Evolutionary conservation across 2,797 vertebrate species (phyloP).

Genomic region (Chelidonichthys spinosus): DNA sequence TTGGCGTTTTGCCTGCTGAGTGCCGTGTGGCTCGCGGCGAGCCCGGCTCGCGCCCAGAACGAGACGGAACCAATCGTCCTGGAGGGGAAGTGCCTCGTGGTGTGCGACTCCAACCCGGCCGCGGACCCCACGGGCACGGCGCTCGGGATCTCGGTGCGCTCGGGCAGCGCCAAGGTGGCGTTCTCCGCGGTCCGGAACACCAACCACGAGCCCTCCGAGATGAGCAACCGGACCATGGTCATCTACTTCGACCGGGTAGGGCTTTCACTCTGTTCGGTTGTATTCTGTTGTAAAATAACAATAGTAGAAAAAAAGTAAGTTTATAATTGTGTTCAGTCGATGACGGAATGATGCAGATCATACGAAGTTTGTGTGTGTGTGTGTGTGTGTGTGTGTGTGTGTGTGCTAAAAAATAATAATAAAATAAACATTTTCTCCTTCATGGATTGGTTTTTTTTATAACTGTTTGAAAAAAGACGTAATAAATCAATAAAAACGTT

Average conservation of each 20-base stretch:
- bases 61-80: constrained; percentile 97
- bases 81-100: constrained; percentile 97
- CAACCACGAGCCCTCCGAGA: constrained; percentile 98
- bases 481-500: neutral
- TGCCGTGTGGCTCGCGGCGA: constrained; percentile 87
- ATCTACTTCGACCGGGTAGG: constrained; percentile 98
- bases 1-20: constrained; percentile 87
- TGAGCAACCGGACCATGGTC: constrained; percentile 98
- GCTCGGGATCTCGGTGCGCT: constrained; percentile 97
- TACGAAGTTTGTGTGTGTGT: constrained; percentile 16
- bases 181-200: constrained; percentile 97
- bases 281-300: neutral
- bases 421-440: too few species aligned
- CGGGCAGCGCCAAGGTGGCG: constrained; percentile 96
- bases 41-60: constrained; percentile 87
- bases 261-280: neutral
- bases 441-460: too few species aligned
- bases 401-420: too few species aligned
- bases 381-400: neutral
- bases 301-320: neutral
- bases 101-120: constrained; percentile 97
- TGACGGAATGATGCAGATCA: neutral
- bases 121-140: constrained; percentile 95
- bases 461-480: too few species aligned
- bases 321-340: neutral